Conservation (phyloP, 2,113 vertebrate genomes). For the Xenus cinereus region DNA sequence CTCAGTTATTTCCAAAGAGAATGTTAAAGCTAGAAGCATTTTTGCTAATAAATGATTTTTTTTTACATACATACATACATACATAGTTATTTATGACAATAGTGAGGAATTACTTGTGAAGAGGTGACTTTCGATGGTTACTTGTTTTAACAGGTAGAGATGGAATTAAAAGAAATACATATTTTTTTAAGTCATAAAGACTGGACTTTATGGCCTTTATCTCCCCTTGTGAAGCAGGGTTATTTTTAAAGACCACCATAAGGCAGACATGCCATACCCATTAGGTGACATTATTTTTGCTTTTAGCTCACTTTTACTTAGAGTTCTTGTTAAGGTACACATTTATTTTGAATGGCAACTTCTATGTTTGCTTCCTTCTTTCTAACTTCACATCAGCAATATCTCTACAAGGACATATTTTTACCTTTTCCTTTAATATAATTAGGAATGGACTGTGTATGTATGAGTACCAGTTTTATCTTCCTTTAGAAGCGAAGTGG, state of each 20-base stretch:
- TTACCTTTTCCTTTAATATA: not conserved
- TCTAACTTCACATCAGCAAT: not conserved
- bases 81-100: not conserved
- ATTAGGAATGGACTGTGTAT: not conserved
- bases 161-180: not conserved
- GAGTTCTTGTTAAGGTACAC: not conserved
- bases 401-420: not conserved
- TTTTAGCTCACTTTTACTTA: not conserved
- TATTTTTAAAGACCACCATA: not conserved
- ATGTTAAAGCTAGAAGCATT: not conserved
- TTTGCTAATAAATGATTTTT: not conserved
- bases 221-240: not conserved
- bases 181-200: not conserved
- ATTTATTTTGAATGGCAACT: not conserved
- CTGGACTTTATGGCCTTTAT: not conserved
- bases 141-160: not conserved
- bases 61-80: not conserved
- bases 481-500: not conserved
- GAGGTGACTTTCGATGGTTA: not conserved
- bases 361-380: not conserved
- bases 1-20: conserved; percentile 40
- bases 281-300: not conserved
- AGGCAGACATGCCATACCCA: not conserved
- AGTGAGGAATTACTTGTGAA: not conserved
- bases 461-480: not conserved